Base-by-base conservation (phyloP, 35 echinoderm and acorn worm species). In the Patiria miniata region DNA sequence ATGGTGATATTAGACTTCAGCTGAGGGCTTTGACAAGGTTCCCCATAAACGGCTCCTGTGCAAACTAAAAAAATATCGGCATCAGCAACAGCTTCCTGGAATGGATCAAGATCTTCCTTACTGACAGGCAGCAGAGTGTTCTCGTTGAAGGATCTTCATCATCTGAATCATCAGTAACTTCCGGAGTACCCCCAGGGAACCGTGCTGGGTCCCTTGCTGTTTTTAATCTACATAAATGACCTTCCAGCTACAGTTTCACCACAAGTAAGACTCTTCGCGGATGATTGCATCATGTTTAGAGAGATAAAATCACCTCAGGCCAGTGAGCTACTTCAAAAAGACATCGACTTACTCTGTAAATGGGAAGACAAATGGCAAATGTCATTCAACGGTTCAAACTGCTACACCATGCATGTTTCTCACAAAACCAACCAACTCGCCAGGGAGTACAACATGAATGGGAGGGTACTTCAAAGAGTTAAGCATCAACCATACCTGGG, bases 31-130 rank as follows among this genome's bases (percentile, higher is more conserved):
- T n/a, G n/a, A n/a, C n/a, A n/a, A n/a, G n/a, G n/a, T n/a, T n/a
- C n/a, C 52, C 52, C 52, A 54, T 18, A 7, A 54, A 9, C 52
- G 52, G 18, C 52, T 54, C 52, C 52, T 54, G 52, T 77, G 79
- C 47, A 82, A 40, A 52, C 79, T 82, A 7, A 82, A 26, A 42
- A 82, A 82, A n/a, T 33, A 82, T 82, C 44, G 44, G 79, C 79
- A 82, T 82, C 8, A 82, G 52, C 38, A 82, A 82, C 79, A 82
- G 44, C 23, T 1, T 82, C 39, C 39, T 82, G 79, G 38, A 82
- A 18, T 82, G 79, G 79, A 42, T 82, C 79, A 47, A 81, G 7
- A 81, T 39, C 78, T 81, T 81, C 36, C 78, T 81, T 10, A 81
- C 40, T 47, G 40, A 7, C 47, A 82, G 79, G 47, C 79, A 82